These are phyloP conservation scores for Daktulosphaira vitifoliae DNA, from an alignment of 1,140 invertebrate genomes.

Conservation along the genomic window DNA sequence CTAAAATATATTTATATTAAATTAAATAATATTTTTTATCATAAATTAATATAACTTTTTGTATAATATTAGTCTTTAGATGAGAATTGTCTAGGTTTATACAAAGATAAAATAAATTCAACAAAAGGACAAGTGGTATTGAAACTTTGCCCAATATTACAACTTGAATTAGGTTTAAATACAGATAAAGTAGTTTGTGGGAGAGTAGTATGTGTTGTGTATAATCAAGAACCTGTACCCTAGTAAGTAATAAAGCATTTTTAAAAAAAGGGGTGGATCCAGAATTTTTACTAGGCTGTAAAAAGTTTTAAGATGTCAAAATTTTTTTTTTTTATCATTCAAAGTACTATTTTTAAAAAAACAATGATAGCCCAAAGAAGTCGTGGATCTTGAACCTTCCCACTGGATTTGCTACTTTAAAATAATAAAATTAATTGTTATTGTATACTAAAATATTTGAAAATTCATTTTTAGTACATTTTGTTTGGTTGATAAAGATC, in stretches of 20 bases:
- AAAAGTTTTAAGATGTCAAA: no score
- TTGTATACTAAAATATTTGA: neutral
- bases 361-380: no score
- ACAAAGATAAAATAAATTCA: constrained; percentile 22
- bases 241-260: constrained; percentile 54
- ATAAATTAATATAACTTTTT: neutral
- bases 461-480: constrained; percentile 66
- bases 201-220: constrained; percentile 71
- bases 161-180: constrained; percentile 53
- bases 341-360: no score
- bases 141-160: constrained; percentile 45
- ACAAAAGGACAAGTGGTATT: constrained; percentile 45
- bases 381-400: no score
- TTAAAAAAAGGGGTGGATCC: neutral
- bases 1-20: constrained; percentile 36
- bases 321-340: no score
- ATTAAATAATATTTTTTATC: constrained; percentile 33
- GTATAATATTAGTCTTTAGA: constrained; percentile 27
- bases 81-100: constrained; percentile 11
- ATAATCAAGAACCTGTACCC: constrained; percentile 62
- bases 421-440: no score
- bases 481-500: constrained; percentile 65
- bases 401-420: no score
- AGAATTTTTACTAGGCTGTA: no score
- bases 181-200: constrained; percentile 61